phyloP scores from a whole-genome alignment of 2,797 vertebrate species.

The Arnoldichthys spilopterus region DNA sequence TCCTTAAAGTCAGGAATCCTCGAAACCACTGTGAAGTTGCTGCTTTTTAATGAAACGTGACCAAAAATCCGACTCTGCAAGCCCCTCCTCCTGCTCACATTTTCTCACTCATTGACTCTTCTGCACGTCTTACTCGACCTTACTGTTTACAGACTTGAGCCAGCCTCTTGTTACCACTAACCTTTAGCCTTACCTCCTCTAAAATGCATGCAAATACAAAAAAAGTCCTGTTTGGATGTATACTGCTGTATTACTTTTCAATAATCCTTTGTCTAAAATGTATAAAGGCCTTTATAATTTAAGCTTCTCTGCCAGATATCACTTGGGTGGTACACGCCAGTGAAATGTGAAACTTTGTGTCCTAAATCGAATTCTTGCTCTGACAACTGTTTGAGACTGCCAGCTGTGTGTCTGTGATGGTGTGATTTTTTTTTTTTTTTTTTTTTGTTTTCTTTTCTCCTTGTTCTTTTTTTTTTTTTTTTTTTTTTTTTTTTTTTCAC shows the following conservation, averaged over 20 bases:
- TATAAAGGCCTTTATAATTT: constrained; percentile 56
- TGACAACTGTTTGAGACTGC: constrained; percentile 38
- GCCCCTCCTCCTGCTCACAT: neutral
- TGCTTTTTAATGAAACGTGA: constrained; percentile 38
- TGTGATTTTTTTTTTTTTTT: constrained; percentile 50
- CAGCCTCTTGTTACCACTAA: constrained; percentile 30
- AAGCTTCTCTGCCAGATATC: constrained; percentile 62
- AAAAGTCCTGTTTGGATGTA: neutral
- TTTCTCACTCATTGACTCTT: neutral
- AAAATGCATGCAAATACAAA: constrained; percentile 22
- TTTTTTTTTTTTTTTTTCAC: no score
- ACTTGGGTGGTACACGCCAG: constrained; percentile 53
- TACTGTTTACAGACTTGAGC: constrained; percentile 44
- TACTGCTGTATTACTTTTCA: constrained; percentile 5
- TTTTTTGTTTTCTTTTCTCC: constrained; percentile 21
- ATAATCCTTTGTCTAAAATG: constrained; percentile 10
- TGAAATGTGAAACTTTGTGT: constrained; percentile 35
- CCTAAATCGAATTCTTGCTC: constrained; percentile 13
- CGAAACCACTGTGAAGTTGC: constrained; percentile 42
- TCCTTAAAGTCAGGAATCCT: neutral
- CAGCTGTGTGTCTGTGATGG: constrained; percentile 60
- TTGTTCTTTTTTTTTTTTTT: constrained; percentile 36
- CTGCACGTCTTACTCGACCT: constrained; percentile 12
- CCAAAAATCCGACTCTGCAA: constrained; percentile 22
- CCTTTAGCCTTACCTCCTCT: constrained; percentile 44